Evolutionary conservation across 1,140 invertebrate genomes (phyloP).

Genomic region (Nephila pilipes): DNA sequence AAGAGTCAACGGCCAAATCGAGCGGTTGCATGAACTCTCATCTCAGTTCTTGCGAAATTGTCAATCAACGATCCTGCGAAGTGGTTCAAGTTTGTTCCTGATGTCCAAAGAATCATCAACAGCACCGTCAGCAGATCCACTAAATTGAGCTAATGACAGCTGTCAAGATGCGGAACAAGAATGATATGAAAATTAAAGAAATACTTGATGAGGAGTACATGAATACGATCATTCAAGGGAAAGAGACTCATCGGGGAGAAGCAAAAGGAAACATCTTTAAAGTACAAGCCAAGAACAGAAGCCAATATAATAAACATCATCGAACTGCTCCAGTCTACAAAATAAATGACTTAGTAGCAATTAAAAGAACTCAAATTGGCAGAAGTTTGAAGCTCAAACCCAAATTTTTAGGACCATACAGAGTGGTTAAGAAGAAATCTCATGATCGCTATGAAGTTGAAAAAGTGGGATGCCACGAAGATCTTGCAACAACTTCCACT

Average conservation of each 20-base stretch:
- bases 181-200: neutral
- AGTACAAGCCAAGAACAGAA: too few species aligned
- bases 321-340: too few species aligned
- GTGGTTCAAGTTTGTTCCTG: too few species aligned
- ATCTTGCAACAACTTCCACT: too few species aligned
- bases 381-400: neutral
- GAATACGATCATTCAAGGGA: neutral
- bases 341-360: too few species aligned
- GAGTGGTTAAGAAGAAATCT: too few species aligned
- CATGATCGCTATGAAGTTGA: too few species aligned
- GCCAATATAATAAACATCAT: too few species aligned
- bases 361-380: neutral
- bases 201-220: neutral
- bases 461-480: too few species aligned
- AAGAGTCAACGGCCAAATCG: neutral
- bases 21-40: constrained; percentile 2
- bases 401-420: neutral
- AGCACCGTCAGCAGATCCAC: neutral
- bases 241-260: neutral
- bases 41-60: neutral
- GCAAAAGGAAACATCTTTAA: neutral
- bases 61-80: too few species aligned
- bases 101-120: too few species aligned
- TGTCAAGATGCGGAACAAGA: neutral
- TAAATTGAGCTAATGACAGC: neutral